Percentiles rank a stretch among this genome's conserved stretches.
Evolutionary conservation across 2,888 invertebrate genomes (phyloP).

Genomic region (Thymelicus lineola): DNA sequence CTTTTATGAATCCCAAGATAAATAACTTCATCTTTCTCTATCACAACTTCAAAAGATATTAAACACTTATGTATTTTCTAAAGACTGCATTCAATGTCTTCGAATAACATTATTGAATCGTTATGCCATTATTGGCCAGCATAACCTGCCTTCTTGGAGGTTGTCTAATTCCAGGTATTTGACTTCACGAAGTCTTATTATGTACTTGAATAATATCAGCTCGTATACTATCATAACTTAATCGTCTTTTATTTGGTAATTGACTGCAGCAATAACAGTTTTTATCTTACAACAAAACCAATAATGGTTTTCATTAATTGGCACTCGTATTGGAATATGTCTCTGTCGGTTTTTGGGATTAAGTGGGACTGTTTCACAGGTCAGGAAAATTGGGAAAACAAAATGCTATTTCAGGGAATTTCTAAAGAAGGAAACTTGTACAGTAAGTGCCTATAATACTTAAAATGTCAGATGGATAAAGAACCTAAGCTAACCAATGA

Average conservation of each 20-base stretch:
- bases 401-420: neutral
- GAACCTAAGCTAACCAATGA: too few species aligned
- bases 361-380: neutral
- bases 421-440: too few species aligned
- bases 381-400: neutral
- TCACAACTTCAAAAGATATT: neutral
- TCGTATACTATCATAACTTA: conserved; percentile 3
- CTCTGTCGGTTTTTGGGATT: neutral
- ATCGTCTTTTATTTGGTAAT: conserved; percentile 3
- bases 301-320: conserved; percentile 18
- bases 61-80: neutral
- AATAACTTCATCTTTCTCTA: neutral
- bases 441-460: too few species aligned
- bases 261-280: neutral
- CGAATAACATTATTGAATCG: neutral
- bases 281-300: neutral
- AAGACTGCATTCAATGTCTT: conserved; percentile 4
- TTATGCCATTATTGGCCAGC: conserved; percentile 2
- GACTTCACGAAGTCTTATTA: conserved; percentile 1
- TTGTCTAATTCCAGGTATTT: neutral
- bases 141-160: neutral
- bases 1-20: conserved; percentile 8
- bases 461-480: too few species aligned
- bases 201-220: conserved; percentile 1
- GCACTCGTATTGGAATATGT: conserved; percentile 13